A percentile compares a stretch with the other conserved stretches of the same genome.
Conservation (phyloP, 2,797 vertebrate genomes). For the Lateolabrax maculatus region DNA sequence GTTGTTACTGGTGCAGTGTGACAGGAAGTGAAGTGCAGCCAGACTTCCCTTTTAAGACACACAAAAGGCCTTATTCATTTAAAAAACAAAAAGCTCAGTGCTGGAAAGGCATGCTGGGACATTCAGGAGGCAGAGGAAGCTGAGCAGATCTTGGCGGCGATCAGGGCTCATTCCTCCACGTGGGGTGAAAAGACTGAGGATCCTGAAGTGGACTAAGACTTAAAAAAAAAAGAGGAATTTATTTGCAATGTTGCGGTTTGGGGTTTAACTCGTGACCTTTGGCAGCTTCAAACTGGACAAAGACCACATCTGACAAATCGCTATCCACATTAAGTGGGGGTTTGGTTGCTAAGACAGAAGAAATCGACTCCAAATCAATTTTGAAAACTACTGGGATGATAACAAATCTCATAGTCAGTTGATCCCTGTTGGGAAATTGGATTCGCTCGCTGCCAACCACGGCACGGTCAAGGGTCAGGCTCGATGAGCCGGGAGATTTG, state of each 20-base stretch:
- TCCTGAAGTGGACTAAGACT: not conserved
- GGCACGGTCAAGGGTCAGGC: slow-evolving; percentile 47
- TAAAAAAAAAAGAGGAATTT: not conserved
- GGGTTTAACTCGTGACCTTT: slow-evolving; percentile 14
- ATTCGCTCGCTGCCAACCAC: slow-evolving; percentile 1
- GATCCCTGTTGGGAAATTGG: slow-evolving; percentile 27
- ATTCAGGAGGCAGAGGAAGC: slow-evolving; percentile 57
- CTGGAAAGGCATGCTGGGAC: slow-evolving; percentile 65
- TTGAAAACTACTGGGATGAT: slow-evolving; percentile 13
- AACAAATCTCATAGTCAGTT: slow-evolving; percentile 23
- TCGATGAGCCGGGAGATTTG: slow-evolving; percentile 12
- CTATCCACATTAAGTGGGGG: not conserved
- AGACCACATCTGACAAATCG: slow-evolving; percentile 3
- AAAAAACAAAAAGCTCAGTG: not conserved
- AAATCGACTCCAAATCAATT: slow-evolving; percentile 27
- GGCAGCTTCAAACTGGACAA: not conserved
- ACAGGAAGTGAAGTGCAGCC: slow-evolving; percentile 60
- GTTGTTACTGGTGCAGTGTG: slow-evolving; percentile 12
- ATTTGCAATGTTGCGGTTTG: slow-evolving; percentile 1
- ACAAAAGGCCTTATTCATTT: slow-evolving; percentile 67
- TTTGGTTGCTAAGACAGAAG: slow-evolving; percentile 14
- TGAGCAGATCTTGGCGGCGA: slow-evolving; percentile 43
- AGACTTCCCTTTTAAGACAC: slow-evolving; percentile 58
- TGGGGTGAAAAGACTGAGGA: slow-evolving; percentile 18
- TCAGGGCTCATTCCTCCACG: slow-evolving; percentile 24